Base-by-base conservation (phyloP, 2,113 vertebrate species). In the Lepus europaeus region DNA sequence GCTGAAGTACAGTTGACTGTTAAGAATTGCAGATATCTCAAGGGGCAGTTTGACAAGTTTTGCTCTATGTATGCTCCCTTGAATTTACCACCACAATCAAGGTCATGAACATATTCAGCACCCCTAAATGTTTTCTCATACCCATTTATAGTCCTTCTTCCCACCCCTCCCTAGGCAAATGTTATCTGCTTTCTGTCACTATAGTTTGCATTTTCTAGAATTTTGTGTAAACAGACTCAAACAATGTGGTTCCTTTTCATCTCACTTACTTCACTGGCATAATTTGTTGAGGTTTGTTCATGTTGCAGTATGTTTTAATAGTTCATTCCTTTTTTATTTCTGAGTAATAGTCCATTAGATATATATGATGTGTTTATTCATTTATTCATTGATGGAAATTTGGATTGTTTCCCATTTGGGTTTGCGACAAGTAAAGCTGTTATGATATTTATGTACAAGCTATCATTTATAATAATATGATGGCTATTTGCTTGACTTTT, bases 201-300 rank as follows among this genome's bases (percentile, higher is more conserved):
- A 33, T 8, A 49, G 45, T 72, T 59, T 80, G 29, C 36, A 76
- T 94, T 53, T 92, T 88, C 29, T 72, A 63, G 27, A 88, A 39
- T 64, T 89, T 95, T 78, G 25, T 85, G 11, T 84, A 56, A 85
- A 68, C 17, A 61, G 53, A 87, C 70, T n/a, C 31, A 49, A 63
- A 73, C 5, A 56, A 9, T 70, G 86, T 94, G 3, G 27, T 11
- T 87, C 7, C 89, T 78, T 90, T 63, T 83, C 22, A 53, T 33
- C 31, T 87, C 80, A 17, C 14, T 51, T 92, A 59, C 79, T 95
- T 86, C 63, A 93, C 17, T 63, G n/a, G 31, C 29, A n/a, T 82
- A 68, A 73, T 89, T 86, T 82, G 89, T 92, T 95, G 39, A 79
- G 31, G 66, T 87, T 86, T 74, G 74, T 51, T 39, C 51, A 79